A percentile compares a stretch with the other conserved stretches of the same genome.
Conservation (phyloP, 2,888 invertebrate species). For the Synergus umbraculus region DNA sequence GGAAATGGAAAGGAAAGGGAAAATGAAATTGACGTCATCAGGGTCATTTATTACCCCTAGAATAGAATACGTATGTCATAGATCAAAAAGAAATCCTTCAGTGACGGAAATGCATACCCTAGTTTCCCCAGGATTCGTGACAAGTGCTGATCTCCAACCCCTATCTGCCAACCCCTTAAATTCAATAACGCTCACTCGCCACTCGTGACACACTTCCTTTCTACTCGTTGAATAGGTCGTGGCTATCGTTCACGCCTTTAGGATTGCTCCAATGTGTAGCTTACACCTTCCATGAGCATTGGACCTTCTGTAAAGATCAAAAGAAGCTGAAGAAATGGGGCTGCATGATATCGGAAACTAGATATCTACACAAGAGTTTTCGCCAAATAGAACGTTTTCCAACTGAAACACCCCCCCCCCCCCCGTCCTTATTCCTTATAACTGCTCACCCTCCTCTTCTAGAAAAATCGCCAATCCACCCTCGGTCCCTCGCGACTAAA, state of each 20-base stretch:
- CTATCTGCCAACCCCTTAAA: slow-evolving; percentile 47
- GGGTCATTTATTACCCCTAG: background rate
- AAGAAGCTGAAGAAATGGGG: slow-evolving; percentile 25
- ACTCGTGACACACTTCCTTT: slow-evolving; percentile 55
- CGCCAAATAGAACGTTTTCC: background rate
- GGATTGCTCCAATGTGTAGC: slow-evolving; percentile 23
- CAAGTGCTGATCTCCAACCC: slow-evolving; percentile 25
- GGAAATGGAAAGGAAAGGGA: too few species aligned
- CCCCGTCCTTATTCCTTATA: background rate
- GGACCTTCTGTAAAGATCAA: slow-evolving; percentile 9
- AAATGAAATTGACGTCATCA: background rate
- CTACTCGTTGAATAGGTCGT: slow-evolving; percentile 43
- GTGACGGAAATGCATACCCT: slow-evolving; percentile 50
- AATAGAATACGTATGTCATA: slow-evolving; percentile 51
- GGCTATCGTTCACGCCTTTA: slow-evolving; percentile 27
- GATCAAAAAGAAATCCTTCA: slow-evolving; percentile 63
- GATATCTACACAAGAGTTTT: slow-evolving; percentile 6
- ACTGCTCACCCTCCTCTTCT: background rate
- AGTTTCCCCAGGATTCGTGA: background rate
- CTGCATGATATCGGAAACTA: slow-evolving; percentile 17
- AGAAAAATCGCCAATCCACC: background rate
- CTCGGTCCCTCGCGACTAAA: background rate
- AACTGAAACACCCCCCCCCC: background rate
- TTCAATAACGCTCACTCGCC: slow-evolving; percentile 54
- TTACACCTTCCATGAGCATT: background rate